phyloP scores from a whole-genome alignment of 1,140 invertebrate genomes.

The Papilio machaon region DNA sequence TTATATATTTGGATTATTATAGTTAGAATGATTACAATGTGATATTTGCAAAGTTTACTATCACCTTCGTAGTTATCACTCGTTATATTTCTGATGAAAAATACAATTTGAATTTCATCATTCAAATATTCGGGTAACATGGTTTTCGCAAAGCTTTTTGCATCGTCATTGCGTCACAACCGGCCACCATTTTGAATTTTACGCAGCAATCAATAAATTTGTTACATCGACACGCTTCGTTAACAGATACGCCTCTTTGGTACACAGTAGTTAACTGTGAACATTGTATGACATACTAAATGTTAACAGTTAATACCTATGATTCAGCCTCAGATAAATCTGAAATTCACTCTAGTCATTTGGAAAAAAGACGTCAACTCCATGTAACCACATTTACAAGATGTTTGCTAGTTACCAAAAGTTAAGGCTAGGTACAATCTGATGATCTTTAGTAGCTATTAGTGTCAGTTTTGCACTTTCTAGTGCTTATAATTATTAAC shows the following conservation, averaged over 20 bases:
- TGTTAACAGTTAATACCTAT: not conserved
- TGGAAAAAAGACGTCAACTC: not conserved
- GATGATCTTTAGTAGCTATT: not conserved
- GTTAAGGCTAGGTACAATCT: not conserved
- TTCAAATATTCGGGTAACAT: not conserved
- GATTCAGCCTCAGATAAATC: not conserved
- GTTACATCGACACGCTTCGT: conserved; percentile 5
- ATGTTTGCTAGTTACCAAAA: not conserved
- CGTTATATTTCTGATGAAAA: not conserved
- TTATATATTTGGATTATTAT: too few relatives aligned
- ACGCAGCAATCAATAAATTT: conserved; percentile 25
- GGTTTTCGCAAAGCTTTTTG: not conserved
- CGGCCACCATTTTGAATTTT: conserved; percentile 3
- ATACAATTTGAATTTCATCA: not conserved
- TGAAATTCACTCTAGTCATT: not conserved
- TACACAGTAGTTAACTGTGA: not conserved
- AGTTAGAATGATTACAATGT: too few relatives aligned
- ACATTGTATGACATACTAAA: not conserved
- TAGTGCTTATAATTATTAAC: not conserved
- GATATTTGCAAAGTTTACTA: not conserved
- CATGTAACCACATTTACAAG: not conserved
- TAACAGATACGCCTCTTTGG: conserved; percentile 6
- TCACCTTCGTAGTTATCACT: not conserved
- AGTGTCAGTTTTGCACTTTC: not conserved
- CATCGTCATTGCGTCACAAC: conserved; percentile 12